These are phyloP conservation scores for Lasius fuliginosus DNA, from an alignment of 2,888 invertebrate species.

Conservation along the genomic window DNA sequence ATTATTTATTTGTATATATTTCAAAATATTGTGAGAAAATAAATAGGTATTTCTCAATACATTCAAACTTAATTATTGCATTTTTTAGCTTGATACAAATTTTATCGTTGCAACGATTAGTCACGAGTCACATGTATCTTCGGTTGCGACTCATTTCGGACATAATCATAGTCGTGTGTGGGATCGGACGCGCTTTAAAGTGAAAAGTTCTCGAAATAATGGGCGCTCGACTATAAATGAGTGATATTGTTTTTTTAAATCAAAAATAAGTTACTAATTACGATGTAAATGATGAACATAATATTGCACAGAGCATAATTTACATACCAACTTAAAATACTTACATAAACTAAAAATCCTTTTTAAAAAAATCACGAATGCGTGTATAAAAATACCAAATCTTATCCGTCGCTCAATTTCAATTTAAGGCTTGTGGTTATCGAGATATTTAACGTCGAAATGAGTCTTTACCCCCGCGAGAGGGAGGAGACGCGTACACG, in stretches of 20 bases:
- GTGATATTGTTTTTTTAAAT: too few species aligned
- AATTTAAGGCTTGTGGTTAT: constrained; percentile 18
- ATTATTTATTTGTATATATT: too few species aligned
- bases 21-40: too few species aligned
- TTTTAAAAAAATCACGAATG: background rate
- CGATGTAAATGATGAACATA: too few species aligned
- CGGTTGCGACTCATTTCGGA: constrained; percentile 3
- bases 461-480: constrained; percentile 6
- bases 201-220: constrained; percentile 77
- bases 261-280: too few species aligned
- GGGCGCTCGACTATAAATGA: constrained; percentile 66
- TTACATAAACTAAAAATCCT: too few species aligned
- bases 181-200: constrained; percentile 59
- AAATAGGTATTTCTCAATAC: too few species aligned
- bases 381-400: background rate
- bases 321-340: background rate
- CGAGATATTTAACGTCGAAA: constrained; percentile 23
- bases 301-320: background rate
- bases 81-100: too few species aligned
- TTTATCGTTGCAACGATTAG: background rate
- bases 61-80: too few species aligned
- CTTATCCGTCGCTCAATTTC: background rate
- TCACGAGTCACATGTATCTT: background rate
- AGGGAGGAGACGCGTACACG: constrained; percentile 56
- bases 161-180: constrained; percentile 20